Base-by-base conservation (phyloP, 2,797 vertebrate species). In the Hippoglossus hippoglossus region DNA sequence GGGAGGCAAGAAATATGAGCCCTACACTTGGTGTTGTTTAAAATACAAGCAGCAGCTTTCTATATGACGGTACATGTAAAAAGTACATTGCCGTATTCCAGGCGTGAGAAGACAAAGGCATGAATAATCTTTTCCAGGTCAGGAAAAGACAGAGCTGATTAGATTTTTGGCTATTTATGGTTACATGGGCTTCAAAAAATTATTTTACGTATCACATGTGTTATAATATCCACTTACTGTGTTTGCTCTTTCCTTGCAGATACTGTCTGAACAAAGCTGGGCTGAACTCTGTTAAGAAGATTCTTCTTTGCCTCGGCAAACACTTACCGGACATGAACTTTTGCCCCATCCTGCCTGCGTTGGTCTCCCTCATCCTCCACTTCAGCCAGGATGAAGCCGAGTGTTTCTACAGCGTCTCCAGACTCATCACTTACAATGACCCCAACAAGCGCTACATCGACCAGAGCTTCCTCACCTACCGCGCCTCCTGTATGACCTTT, bases 401-500 rank as follows among this genome's bases (percentile, higher is more conserved):
- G 83, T 97, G 96, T 62, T 97, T 97, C 34, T 92, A 95, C 90
- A 94, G 94, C 5, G 65, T 94, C 55, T 93, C 94, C 36, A 90
- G 91, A 26, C 95, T 97, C 5, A 90, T 97, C 12, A 88, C 92
- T 70, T 96, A 94, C 92, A 92, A 91, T 0, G 93, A 96, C 75
- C 91, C 94, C 19, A 95, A 96, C 73, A 94, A 95, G 81, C 93
- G 89, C 49, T 96, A 96, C 87, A 91, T 96, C 2, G 95, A 97
- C 85, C 94, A 95, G 81, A 96, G 93, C 59, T 97, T 96, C 80
- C 91, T 97, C 64, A 95, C 94, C 36, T 94, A 95, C 78, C 91
- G 92, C 5, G 95, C 96, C 2, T 96, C 96, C 54, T 96, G 95
- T 73, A 96, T 97, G 96, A 96, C 96, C 56, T 97, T 97, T 12